Base-by-base conservation (phyloP, 2,797 vertebrate species). In the Eidolon dupreanum region DNA sequence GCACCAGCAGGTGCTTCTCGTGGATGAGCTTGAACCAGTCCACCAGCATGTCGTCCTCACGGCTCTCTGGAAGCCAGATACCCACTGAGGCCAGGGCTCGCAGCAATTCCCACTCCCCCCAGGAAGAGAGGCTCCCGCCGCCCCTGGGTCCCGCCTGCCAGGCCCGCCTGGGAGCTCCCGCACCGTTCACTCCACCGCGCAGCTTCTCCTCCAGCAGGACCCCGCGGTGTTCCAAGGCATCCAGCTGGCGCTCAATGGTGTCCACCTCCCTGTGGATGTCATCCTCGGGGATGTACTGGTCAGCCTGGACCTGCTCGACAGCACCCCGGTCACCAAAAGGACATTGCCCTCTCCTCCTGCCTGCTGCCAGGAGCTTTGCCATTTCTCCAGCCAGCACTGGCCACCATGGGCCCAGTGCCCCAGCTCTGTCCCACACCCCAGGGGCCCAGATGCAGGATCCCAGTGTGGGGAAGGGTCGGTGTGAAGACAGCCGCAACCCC, bases 11-110 rank as follows among this genome's bases (percentile, higher is more conserved):
- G 41, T 99, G 99, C 90, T 99, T 99, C 98, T 99, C 99, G 0
- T 99, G 99, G 97, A 99, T 98, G 8, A 99, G 99, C 97, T 97
- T 98, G 97, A 99, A 99, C 99, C 99, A 99, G 92, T 99, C 99
- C 66, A 98, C 99, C 83, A 99, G 98, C 98, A 99, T 98, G 91
- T 97, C 98, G 57, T 99, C 99, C 97, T 99, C 99, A 3, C 99
- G 99, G 96, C 99, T 97, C 75, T 99, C 99, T 99, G 98, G 92
- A 98, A 98, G 87, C 57, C 97, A 97, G 66, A 55, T 0, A 61
- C 24, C 59, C n/a, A 19, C 74, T 94, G 57, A 97, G 78, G 57
- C 74, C 11, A 2, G 91, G 66, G 82, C 61, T 12, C 17, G 28
- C 28, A 73, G 26, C 81, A 17, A 28, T 92, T 26, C 97, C 51